phyloP scores from a whole-genome alignment of 2,797 vertebrate species.

The Gambusia yucatana region DNA sequence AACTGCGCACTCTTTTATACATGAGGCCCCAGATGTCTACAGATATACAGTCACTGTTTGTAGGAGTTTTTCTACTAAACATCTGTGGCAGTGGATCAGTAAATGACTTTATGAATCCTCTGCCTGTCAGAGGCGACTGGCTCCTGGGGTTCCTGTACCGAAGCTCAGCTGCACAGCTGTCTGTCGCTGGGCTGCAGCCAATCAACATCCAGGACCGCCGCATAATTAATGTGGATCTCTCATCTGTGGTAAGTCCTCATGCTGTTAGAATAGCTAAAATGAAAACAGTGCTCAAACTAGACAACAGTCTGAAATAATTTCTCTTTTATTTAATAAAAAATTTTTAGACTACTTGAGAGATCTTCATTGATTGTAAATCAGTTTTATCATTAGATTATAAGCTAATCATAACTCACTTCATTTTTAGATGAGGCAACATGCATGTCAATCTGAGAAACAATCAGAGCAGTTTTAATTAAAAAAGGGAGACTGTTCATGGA shows the following conservation, averaged over 20 bases:
- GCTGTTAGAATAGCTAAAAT: conserved; percentile 7
- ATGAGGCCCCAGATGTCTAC: not conserved
- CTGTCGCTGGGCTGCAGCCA: conserved; percentile 92
- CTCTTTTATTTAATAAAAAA: not conserved
- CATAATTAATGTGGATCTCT: conserved; percentile 94
- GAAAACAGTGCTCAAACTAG: not conserved
- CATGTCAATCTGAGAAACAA: not conserved
- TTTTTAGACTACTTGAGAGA: not conserved
- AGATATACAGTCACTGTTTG: not conserved
- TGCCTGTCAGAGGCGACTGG: conserved; percentile 90
- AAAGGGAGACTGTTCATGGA: not conserved
- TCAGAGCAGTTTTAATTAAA: not conserved
- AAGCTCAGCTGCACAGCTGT: conserved; percentile 89
- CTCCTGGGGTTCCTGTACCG: conserved; percentile 94
- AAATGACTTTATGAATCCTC: conserved; percentile 16
- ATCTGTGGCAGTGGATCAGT: not conserved
- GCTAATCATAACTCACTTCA: not conserved
- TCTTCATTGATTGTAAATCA: not conserved
- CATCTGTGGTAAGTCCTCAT: conserved; percentile 87
- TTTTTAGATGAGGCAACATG: not conserved
- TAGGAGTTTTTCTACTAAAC: not conserved
- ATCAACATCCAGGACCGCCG: conserved; percentile 86
- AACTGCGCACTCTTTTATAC: too few relatives aligned
- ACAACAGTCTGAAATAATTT: not conserved
- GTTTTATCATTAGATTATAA: not conserved